Evolutionary conservation across 2,888 invertebrate genomes (phyloP), one percentile per base, ranked within the genome.

Genomic region (Sinopyrophorus schimmeli): DNA sequence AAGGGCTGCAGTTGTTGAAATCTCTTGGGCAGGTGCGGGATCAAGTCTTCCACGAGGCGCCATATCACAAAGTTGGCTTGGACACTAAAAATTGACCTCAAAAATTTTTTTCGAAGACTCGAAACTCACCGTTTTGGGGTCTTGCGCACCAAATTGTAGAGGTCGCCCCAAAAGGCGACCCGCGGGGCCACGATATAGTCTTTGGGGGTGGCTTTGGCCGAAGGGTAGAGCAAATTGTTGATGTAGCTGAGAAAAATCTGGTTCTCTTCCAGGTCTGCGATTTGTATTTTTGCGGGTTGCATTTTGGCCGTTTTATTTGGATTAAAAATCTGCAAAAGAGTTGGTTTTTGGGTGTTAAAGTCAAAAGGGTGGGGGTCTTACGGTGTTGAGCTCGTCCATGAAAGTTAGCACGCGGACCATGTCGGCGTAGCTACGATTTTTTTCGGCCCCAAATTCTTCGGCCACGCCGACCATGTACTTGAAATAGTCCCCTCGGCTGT

Each of bases 401-500:
- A 66, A 66, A 23, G 57, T 34, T 14, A 61, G 53, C 1, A 63
- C 60, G 35, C 55, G 56, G 20, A 53, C 57, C 20, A 65, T 46
- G 41, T 66, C 64, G 14, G 34, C 35, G 7, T 24, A 34, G 1
- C 58, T 57, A 6, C 53, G 50, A 3, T 49, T 40, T 20, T 47
- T 51, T 5, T 54, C 30, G 2, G 59, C 58, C 5, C 65, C 65
- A 40, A 65, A 50, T 12, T 53, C 34, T 5, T 44, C 49, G 1
- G 65, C 61, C 26, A 65, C 62, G 7, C 61, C 54, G 1, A 54
- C 31, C 52, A 66, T 64, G 5, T 51, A 38, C 7, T 60, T 50
- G 5, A 58, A 18, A 14, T 23, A 58, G 26, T 24, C 21, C 4
- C 59, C 53, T 16, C 51, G 53, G n/a, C n/a, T n/a, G n/a, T n/a